These are phyloP conservation scores for Drosophila yakuba DNA, from an alignment of 1,140 invertebrate genomes.

Conservation along the genomic window DNA sequence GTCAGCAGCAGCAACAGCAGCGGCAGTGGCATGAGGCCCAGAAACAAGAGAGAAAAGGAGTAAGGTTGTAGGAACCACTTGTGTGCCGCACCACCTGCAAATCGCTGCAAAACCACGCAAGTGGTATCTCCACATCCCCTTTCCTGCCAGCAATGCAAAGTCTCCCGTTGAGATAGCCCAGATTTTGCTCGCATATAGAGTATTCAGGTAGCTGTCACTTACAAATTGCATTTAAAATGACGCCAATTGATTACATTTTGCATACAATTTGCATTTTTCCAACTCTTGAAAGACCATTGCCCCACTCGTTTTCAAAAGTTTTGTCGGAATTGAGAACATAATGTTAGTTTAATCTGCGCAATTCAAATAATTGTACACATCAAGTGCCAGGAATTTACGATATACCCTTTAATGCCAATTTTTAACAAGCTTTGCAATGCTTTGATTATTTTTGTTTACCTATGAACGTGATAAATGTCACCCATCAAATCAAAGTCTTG, in stretches of 20 bases:
- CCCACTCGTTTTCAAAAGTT: too few relatives aligned
- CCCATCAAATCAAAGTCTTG: conserved; percentile 11
- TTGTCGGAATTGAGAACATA: too few relatives aligned
- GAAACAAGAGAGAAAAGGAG: conserved; percentile 11
- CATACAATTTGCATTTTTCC: not conserved
- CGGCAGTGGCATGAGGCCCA: conserved; percentile 15
- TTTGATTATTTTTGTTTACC: not conserved
- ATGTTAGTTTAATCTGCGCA: too few relatives aligned
- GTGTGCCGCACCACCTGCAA: conserved; percentile 1
- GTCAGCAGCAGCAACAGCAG: conserved; percentile 57
- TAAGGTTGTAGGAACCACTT: not conserved
- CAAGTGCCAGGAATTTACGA: too few relatives aligned
- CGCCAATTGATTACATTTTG: not conserved
- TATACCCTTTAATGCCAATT: not conserved
- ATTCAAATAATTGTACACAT: too few relatives aligned
- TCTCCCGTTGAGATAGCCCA: conserved; percentile 1
- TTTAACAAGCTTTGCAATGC: too few relatives aligned
- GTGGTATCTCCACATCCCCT: not conserved
- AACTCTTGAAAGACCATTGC: too few relatives aligned
- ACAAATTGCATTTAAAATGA: not conserved
- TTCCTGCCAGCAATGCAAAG: not conserved
- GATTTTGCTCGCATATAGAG: not conserved
- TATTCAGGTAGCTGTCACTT: not conserved
- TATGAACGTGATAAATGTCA: not conserved
- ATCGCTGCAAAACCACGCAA: conserved; percentile 1